phyloP scores from a whole-genome alignment of 2,113 vertebrate species.

The Apeltes quadracus region DNA sequence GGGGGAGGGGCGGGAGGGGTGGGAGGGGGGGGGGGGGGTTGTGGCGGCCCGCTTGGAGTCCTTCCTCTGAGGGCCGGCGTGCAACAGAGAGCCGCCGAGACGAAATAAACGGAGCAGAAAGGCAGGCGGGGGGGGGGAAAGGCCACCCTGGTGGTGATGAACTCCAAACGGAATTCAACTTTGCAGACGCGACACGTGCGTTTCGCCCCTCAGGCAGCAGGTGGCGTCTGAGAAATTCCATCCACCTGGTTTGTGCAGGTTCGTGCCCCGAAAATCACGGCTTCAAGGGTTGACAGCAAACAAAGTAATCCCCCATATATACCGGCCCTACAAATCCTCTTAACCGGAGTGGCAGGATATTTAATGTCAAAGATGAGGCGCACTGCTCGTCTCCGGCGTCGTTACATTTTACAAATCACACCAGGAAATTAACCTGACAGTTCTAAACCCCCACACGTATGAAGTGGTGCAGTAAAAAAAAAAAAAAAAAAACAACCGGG shows the following conservation, averaged over 20 bases:
- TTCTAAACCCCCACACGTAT: neutral
- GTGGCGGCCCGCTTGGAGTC: slow-evolving; percentile 18
- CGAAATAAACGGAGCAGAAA: neutral
- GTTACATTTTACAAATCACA: neutral
- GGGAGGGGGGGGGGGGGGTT: slow-evolving; percentile 8
- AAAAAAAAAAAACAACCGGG: neutral
- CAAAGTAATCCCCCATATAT: neutral
- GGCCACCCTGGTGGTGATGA: neutral
- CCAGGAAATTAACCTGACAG: neutral
- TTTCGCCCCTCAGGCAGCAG: slow-evolving; percentile 4
- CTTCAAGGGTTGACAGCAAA: neutral
- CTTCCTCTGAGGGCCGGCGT: slow-evolving; percentile 19
- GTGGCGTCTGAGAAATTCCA: neutral
- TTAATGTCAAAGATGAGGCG: neutral
- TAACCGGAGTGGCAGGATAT: neutral
- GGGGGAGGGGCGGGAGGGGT: slow-evolving; percentile 2
- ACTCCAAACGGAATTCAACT: neutral
- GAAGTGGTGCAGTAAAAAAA: neutral
- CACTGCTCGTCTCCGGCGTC: neutral
- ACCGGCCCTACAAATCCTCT: neutral
- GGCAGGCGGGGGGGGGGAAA: neutral
- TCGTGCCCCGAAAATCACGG: neutral
- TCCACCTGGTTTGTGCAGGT: neutral
- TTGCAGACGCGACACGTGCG: neutral
- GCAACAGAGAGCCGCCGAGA: slow-evolving; percentile 19